These are phyloP conservation scores for Coregonus sp. DNA, from an alignment of 2,797 vertebrate species.

Conservation along the genomic window DNA sequence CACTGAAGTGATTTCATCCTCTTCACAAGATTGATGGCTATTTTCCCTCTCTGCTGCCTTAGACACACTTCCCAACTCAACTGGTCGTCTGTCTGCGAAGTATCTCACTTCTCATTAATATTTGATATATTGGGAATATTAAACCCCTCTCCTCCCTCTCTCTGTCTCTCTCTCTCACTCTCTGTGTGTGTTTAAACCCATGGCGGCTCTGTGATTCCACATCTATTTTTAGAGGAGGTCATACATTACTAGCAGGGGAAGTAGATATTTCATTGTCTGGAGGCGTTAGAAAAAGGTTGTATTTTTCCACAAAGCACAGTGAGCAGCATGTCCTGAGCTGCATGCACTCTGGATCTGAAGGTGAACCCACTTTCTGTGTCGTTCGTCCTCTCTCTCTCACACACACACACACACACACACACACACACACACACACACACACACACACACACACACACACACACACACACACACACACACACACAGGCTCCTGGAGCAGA, in stretches of 20 bases:
- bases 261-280: constrained; percentile 44
- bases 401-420: constrained; percentile 11
- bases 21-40: constrained; percentile 12
- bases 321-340: constrained; percentile 22
- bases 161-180: neutral
- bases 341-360: constrained; percentile 27
- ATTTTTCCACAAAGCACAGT: constrained; percentile 12
- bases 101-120: constrained; percentile 41
- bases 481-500: too few species aligned
- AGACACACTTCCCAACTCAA: constrained; percentile 11
- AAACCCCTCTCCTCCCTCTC: constrained; percentile 23
- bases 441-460: fast-evolving
- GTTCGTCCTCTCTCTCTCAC: constrained; percentile 23
- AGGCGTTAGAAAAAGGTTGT: constrained; percentile 43
- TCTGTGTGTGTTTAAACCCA: constrained; percentile 21
- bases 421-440: constrained; percentile 11
- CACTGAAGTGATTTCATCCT: neutral
- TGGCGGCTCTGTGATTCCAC: constrained; percentile 24
- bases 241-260: constrained; percentile 39
- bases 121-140: constrained; percentile 44
- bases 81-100: constrained; percentile 25
- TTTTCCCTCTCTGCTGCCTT: constrained; percentile 19
- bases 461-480: too few species aligned
- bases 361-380: constrained; percentile 36
- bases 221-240: constrained; percentile 56